Evolutionary conservation across 2,113 vertebrate species (phyloP).

Genomic region (Thoracochromis brauschi): DNA sequence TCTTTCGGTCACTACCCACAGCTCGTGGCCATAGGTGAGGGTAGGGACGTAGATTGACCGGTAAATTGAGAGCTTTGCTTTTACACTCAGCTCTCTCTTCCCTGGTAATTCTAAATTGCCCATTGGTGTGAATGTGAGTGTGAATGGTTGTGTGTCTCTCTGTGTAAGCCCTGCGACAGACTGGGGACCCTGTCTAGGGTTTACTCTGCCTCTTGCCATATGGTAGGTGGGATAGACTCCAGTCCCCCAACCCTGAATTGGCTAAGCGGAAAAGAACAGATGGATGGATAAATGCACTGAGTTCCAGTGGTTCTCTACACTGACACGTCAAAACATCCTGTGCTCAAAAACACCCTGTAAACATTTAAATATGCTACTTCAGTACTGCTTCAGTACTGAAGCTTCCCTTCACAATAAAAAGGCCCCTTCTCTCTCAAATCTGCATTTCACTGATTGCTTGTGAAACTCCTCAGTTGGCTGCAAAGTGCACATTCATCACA

Average conservation of each 20-base stretch:
- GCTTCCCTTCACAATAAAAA: not conserved
- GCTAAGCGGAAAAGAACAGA: not conserved
- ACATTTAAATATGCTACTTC: not conserved
- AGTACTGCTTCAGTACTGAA: not conserved
- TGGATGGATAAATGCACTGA: not conserved
- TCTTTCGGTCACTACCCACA: rapidly evolving
- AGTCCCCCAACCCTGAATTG: not conserved
- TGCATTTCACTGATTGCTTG: not conserved
- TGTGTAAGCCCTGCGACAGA: not conserved
- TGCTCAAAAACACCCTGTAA: not conserved
- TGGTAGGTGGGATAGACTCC: not conserved
- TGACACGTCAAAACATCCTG: not conserved
- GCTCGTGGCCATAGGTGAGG: too few species aligned
- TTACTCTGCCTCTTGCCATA: not conserved
- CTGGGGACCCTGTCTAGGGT: not conserved
- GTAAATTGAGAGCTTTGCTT: too few species aligned
- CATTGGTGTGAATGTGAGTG: not conserved
- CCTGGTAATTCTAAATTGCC: not conserved
- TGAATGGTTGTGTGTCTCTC: not conserved
- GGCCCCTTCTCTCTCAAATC: not conserved
- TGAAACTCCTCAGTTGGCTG: not conserved
- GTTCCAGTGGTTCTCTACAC: not conserved
- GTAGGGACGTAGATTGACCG: too few species aligned
- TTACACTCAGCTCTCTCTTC: too few species aligned
- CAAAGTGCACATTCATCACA: not conserved